These are phyloP conservation scores for Sebastiscus tertius DNA, from an alignment of 2,797 vertebrate genomes.

Conservation along the genomic window DNA sequence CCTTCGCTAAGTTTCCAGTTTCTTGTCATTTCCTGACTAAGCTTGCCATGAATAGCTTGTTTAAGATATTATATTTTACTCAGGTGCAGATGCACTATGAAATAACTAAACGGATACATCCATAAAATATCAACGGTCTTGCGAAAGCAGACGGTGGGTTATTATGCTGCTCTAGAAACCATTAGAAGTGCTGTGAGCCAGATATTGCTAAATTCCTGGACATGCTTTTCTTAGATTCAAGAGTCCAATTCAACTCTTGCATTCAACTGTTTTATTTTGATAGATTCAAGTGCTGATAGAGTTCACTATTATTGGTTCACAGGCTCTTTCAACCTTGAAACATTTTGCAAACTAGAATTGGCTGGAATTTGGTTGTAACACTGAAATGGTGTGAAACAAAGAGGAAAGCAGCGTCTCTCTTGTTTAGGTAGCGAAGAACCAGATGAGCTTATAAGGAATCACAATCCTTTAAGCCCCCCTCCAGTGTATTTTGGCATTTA, in stretches of 20 bases:
- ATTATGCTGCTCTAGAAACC: conserved; percentile 25
- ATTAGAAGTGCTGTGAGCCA: conserved; percentile 9
- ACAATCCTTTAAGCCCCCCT: too few relatives aligned
- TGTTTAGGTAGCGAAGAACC: neutral
- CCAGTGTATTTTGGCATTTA: too few relatives aligned
- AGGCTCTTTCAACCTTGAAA: conserved; percentile 19
- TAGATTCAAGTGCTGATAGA: conserved; percentile 37
- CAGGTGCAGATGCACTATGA: conserved; percentile 26
- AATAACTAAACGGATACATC: conserved; percentile 14
- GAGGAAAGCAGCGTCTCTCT: neutral
- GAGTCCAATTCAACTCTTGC: conserved; percentile 31
- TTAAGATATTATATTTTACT: conserved; percentile 36
- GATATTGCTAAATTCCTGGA: conserved; percentile 36
- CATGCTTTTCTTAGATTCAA: conserved; percentile 50
- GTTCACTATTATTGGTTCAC: neutral
- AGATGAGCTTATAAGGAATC: neutral
- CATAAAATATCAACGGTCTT: conserved; percentile 9
- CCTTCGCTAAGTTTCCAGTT: conserved; percentile 41
- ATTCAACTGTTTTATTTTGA: conserved; percentile 43
- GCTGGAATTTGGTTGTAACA: neutral
- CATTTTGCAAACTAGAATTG: neutral
- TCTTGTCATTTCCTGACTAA: conserved; percentile 61
- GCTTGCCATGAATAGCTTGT: conserved; percentile 44
- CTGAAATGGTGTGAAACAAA: neutral
- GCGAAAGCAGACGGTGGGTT: conserved; percentile 27